Base-by-base conservation (phyloP, 1,140 invertebrate species). In the Tigriopus japonicus region DNA sequence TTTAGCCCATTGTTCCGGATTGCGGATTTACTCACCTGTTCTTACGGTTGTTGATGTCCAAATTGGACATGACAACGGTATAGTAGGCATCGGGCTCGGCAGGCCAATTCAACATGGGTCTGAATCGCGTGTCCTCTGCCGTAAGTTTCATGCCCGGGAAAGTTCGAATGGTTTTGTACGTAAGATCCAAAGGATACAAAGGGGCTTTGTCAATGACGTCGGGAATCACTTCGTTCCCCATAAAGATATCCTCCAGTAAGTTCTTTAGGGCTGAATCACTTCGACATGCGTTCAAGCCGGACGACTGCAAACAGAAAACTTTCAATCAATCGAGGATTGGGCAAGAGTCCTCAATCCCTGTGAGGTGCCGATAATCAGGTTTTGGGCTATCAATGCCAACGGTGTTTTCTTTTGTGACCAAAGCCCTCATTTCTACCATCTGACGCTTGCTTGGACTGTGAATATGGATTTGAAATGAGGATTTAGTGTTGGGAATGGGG, bases 81-180 rank as follows among this genome's bases (percentile, higher is more conserved):
- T 61, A 61, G 14, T 54, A 49, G 13, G 59, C 21, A 21, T 51
- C 59, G n/a, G 43, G 43, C 42, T 61, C 49, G 21, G 43, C 15
- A 6, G 59, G 59, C 59, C 59, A 56, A 55, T 35, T 23, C 10
- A 61, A 40, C 43, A 61, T 49, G 15, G 59, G 59, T 24, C 52
- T 60, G 45, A 49, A 60, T 23, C 59, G 17, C 21, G 59, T 61
- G 49, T 54, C 53, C 23, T 61, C 59, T 7, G 59, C 59, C 12
- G 59, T 61, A 19, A 61, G 17, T 13, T 54, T 15, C 59, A 61
- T 61, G 17, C 59, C 59, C 12, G 59, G 59, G 28, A 61, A 61
- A 24, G 59, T 61, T 21, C 59, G 15, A 21, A 61, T 61, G 1
- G 59, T 61, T 40, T 61, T 61, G 52, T 61, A 61, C n/a, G 59